These are phyloP conservation scores for Crioceris asparagi DNA, from an alignment of 2,888 invertebrate species.

Conservation along the genomic window DNA sequence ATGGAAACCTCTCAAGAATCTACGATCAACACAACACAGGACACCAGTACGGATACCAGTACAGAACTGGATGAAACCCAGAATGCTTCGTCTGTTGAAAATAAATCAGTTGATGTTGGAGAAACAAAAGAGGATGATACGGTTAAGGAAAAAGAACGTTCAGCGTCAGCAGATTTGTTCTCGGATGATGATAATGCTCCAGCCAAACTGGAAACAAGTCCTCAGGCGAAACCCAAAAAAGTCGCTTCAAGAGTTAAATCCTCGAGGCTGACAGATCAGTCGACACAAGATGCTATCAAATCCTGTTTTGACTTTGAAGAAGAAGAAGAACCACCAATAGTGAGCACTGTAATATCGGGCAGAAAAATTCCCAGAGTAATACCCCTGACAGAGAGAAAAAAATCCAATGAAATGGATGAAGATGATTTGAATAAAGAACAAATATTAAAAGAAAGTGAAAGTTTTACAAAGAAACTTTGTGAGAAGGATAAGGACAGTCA, in stretches of 20 bases:
- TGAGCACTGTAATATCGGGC: slow-evolving; percentile 36
- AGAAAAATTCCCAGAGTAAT: slow-evolving; percentile 57
- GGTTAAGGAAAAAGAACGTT: neutral
- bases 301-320: slow-evolving; percentile 74
- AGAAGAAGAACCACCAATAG: slow-evolving; percentile 53
- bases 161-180: slow-evolving; percentile 1
- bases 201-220: too few species aligned
- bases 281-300: slow-evolving; percentile 36
- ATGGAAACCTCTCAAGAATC: neutral
- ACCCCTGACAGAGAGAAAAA: slow-evolving; percentile 33
- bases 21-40: too few species aligned
- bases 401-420: slow-evolving; percentile 20
- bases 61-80: too few species aligned
- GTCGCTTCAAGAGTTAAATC: too few species aligned
- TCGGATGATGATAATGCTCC: neutral
- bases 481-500: neutral
- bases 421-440: slow-evolving; percentile 14
- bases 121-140: neutral
- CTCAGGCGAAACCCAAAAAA: too few species aligned
- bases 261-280: too few species aligned
- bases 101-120: neutral
- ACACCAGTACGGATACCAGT: neutral
- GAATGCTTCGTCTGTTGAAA: neutral
- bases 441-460: neutral
- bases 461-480: too few species aligned